Conservation (phyloP, 2,113 vertebrate genomes). For the Candoia aspera region DNA sequence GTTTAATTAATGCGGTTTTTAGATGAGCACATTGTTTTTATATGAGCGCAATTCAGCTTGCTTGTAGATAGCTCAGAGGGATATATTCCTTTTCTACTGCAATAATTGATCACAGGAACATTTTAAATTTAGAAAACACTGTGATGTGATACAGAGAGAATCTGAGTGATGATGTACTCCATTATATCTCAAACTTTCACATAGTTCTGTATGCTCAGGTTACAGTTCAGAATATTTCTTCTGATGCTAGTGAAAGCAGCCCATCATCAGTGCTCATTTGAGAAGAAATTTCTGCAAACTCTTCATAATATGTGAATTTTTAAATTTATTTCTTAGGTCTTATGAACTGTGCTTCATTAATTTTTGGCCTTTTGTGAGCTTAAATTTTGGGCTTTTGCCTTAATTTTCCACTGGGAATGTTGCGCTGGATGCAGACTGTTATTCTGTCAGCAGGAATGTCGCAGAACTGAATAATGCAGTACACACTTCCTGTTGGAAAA, state of each 20-base stretch:
- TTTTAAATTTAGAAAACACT: conserved; percentile 18
- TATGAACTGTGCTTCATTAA: neutral
- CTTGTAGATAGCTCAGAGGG: neutral
- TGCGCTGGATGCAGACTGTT: neutral
- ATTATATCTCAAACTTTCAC: neutral
- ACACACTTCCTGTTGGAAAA: neutral
- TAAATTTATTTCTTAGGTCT: neutral
- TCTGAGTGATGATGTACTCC: neutral
- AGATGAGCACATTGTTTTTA: conserved; percentile 14
- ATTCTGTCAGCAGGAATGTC: neutral
- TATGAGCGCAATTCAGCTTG: neutral
- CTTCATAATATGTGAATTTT: neutral
- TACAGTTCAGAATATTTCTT: neutral
- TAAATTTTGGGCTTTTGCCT: neutral
- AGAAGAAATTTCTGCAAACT: neutral
- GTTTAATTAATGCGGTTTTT: conserved; percentile 8
- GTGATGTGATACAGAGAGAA: neutral
- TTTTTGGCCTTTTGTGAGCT: neutral
- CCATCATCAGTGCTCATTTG: neutral
- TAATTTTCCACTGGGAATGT: conserved; percentile 24
- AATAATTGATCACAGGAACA: neutral
- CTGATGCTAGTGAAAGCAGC: neutral
- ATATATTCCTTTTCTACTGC: conserved; percentile 8
- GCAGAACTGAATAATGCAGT: neutral
- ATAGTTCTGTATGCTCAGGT: neutral